These are phyloP conservation scores for Drosophila takahashii DNA, from an alignment of 1,140 invertebrate genomes.

Conservation along the genomic window DNA sequence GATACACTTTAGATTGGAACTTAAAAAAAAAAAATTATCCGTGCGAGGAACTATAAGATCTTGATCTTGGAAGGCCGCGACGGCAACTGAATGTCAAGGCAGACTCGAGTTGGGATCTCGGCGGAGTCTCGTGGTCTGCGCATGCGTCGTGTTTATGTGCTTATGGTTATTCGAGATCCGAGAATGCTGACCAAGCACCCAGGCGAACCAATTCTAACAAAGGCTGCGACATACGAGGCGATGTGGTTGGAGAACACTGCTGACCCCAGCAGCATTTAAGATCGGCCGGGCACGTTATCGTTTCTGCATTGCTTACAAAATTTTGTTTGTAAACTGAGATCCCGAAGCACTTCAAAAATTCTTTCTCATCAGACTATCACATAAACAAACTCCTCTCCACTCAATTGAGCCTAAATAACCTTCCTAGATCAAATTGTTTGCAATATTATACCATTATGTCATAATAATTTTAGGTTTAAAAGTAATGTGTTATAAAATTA, in stretches of 20 bases:
- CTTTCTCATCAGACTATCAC: not conserved
- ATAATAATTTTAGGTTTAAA: too few relatives aligned
- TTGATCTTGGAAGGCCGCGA: not conserved
- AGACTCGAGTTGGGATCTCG: constrained; percentile 9
- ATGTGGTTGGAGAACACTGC: constrained; percentile 8
- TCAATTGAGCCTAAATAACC: not conserved
- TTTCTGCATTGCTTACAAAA: constrained; percentile 23
- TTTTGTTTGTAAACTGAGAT: constrained; percentile 24
- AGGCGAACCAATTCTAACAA: constrained; percentile 27
- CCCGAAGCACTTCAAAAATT: constrained; percentile 9
- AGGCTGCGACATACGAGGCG: constrained; percentile 1
- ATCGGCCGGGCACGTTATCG: constrained; percentile 8
- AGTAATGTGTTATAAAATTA: too few relatives aligned
- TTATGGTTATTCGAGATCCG: constrained; percentile 24
- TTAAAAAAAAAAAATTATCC: not conserved
- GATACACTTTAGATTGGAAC: not conserved
- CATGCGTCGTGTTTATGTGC: constrained; percentile 17
- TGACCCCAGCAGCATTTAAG: constrained; percentile 26
- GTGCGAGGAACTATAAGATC: not conserved
- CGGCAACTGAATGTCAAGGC: constrained; percentile 22
- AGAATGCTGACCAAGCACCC: constrained; percentile 38
- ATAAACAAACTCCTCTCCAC: not conserved
- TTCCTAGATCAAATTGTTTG: not conserved
- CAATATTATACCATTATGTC: not conserved
- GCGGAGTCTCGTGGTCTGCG: constrained; percentile 5